These are phyloP conservation scores for Rhabdornis inornatus DNA, from an alignment of 2,113 vertebrate genomes.

Conservation along the genomic window DNA sequence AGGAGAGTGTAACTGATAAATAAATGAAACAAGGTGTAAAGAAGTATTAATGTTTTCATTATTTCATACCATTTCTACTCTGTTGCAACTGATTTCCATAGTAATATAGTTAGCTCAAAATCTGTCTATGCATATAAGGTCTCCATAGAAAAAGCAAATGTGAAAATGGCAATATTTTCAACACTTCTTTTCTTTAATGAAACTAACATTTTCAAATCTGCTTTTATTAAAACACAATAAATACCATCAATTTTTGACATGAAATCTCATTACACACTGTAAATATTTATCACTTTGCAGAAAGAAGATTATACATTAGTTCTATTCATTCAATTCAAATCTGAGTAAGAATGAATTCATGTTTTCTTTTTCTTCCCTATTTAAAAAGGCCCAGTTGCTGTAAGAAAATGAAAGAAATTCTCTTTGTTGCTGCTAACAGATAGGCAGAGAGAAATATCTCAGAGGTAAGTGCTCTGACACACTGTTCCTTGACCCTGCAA, in stretches of 20 bases:
- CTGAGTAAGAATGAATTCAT: slow-evolving; percentile 70
- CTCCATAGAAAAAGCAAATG: slow-evolving; percentile 79
- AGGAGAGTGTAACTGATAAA: slow-evolving; percentile 68
- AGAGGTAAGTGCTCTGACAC: slow-evolving; percentile 1
- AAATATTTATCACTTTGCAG: slow-evolving; percentile 81
- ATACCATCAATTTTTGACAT: slow-evolving; percentile 80
- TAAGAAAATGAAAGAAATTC: slow-evolving; percentile 29
- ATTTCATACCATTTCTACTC: slow-evolving; percentile 76
- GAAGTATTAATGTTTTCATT: slow-evolving; percentile 79
- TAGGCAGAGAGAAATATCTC: neutral
- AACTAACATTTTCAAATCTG: slow-evolving; percentile 77
- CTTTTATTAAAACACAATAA: slow-evolving; percentile 82
- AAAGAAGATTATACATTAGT: slow-evolving; percentile 73
- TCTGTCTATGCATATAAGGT: slow-evolving; percentile 77
- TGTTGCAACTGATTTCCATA: slow-evolving; percentile 79
- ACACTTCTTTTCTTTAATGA: slow-evolving; percentile 78
- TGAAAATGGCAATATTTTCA: slow-evolving; percentile 79
- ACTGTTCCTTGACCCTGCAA: slow-evolving; percentile 24
- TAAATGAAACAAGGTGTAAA: slow-evolving; percentile 79
- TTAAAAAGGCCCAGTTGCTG: slow-evolving; percentile 54
- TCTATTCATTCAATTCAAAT: slow-evolving; percentile 73
- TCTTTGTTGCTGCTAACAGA: slow-evolving; percentile 12
- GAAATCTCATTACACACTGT: slow-evolving; percentile 78
- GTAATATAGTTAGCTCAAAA: slow-evolving; percentile 81
- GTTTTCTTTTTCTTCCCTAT: slow-evolving; percentile 72